phyloP scores from a whole-genome alignment of 2,113 vertebrate species.

The Passer montanus region DNA sequence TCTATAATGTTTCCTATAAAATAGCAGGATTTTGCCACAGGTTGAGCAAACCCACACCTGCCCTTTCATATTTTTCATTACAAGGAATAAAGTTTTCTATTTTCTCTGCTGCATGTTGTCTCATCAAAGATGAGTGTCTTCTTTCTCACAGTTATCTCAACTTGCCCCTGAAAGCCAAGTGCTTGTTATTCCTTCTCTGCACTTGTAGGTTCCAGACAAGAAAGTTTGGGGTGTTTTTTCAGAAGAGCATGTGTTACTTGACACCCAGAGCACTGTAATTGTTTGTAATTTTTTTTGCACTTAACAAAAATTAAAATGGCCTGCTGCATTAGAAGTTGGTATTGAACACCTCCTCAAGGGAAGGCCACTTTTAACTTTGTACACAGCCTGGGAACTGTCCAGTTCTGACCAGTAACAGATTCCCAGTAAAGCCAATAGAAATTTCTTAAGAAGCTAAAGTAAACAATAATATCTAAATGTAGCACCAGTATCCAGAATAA shows the following conservation, averaged over 20 bases:
- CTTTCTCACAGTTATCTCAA: neutral
- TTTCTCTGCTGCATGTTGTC: neutral
- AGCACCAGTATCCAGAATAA: neutral
- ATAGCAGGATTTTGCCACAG: neutral
- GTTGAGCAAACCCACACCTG: neutral
- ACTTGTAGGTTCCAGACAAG: neutral
- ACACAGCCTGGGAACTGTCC: neutral
- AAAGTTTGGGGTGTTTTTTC: neutral
- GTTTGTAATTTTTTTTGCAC: neutral
- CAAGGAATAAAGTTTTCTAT: neutral
- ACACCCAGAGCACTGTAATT: neutral
- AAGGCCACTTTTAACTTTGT: neutral
- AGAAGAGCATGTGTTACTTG: neutral
- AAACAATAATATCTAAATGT: neutral
- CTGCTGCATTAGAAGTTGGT: neutral
- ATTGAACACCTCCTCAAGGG: neutral
- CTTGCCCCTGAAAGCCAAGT: neutral
- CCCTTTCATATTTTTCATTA: neutral
- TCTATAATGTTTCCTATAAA: too few species aligned
- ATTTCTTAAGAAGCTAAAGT: neutral
- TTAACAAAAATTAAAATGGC: neutral
- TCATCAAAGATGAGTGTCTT: neutral
- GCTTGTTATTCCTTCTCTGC: neutral
- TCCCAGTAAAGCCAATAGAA: neutral
- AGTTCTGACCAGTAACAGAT: neutral